Conservation (phyloP, 2,888 invertebrate species). For the Volucella inanis region DNA sequence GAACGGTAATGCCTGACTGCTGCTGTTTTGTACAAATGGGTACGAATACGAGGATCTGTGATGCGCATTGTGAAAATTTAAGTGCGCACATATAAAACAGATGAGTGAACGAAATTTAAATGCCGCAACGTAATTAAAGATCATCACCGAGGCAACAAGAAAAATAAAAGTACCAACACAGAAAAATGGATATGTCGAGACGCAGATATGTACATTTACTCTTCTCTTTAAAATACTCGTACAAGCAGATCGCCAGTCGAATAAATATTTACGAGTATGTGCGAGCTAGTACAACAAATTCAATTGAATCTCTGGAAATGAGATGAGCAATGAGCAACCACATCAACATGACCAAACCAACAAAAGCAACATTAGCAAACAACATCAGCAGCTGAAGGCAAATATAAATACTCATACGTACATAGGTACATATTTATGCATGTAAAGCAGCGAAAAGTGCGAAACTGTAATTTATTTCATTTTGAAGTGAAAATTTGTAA, state of each 20-base stretch:
- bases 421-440: neutral
- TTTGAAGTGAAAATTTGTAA: slow-evolving; percentile 70
- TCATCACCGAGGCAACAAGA: slow-evolving; percentile 58
- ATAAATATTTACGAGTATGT: slow-evolving; percentile 11
- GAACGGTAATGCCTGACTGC: slow-evolving; percentile 15
- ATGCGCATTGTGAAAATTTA: slow-evolving; percentile 70
- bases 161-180: neutral
- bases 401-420: too few species aligned
- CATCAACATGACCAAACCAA: neutral
- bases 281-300: slow-evolving; percentile 5
- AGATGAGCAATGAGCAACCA: neutral
- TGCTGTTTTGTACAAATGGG: neutral
- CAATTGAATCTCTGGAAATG: slow-evolving; percentile 24
- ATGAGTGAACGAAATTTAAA: slow-evolving; percentile 74
- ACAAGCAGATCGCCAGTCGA: neutral
- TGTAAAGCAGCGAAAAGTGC: slow-evolving; percentile 51
- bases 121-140: slow-evolving; percentile 73
- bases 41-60: slow-evolving; percentile 2
- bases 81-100: slow-evolving; percentile 72
- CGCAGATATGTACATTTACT: slow-evolving; percentile 10
- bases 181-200: slow-evolving; percentile 10
- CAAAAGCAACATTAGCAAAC: neutral
- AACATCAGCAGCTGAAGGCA: neutral
- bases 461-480: slow-evolving; percentile 66
- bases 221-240: neutral